Percentiles rank a stretch among this genome's conserved stretches.
Evolutionary conservation across 2,888 invertebrate genomes (phyloP).

Genomic region (Rugalucina vietnamica): DNA sequence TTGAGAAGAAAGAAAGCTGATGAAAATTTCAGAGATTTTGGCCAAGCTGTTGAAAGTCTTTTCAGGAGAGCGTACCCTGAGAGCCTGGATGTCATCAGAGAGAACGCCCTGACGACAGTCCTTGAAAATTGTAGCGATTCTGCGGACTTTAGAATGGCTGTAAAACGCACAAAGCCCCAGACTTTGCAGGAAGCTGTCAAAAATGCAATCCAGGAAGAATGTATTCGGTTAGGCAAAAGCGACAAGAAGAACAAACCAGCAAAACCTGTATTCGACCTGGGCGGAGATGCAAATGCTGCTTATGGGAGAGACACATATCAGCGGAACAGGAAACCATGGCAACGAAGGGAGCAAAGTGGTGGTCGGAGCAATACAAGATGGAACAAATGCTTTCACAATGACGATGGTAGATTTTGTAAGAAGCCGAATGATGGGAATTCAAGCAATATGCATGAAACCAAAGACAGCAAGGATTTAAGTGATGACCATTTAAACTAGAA

Average conservation of each 20-base stretch:
- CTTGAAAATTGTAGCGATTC: slow-evolving; percentile 38
- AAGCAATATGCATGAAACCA: background rate
- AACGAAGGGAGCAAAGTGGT: background rate
- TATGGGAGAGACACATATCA: background rate
- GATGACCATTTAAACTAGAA: background rate
- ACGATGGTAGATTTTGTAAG: no score
- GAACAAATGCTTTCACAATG: background rate
- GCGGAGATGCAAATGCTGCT: background rate
- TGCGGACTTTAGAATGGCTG: slow-evolving; percentile 37
- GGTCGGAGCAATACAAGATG: background rate
- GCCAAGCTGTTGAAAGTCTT: slow-evolving; percentile 39
- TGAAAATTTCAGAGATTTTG: slow-evolving; percentile 40
- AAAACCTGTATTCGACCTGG: background rate
- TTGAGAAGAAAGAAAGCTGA: slow-evolving; percentile 17
- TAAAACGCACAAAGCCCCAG: slow-evolving; percentile 36
- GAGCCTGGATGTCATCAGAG: slow-evolving; percentile 15
- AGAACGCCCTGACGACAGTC: slow-evolving; percentile 26
- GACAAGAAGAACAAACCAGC: background rate
- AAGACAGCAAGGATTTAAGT: background rate
- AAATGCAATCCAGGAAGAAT: slow-evolving; percentile 33
- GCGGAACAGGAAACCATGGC: background rate
- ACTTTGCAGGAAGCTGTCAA: slow-evolving; percentile 41
- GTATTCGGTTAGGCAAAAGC: background rate
- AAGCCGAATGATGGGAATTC: no score
- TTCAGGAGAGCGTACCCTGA: slow-evolving; percentile 37